A percentile compares a stretch with the other conserved stretches of the same genome.
Conservation (phyloP, 2,113 vertebrate genomes). For the Hipposideros armiger region DNA sequence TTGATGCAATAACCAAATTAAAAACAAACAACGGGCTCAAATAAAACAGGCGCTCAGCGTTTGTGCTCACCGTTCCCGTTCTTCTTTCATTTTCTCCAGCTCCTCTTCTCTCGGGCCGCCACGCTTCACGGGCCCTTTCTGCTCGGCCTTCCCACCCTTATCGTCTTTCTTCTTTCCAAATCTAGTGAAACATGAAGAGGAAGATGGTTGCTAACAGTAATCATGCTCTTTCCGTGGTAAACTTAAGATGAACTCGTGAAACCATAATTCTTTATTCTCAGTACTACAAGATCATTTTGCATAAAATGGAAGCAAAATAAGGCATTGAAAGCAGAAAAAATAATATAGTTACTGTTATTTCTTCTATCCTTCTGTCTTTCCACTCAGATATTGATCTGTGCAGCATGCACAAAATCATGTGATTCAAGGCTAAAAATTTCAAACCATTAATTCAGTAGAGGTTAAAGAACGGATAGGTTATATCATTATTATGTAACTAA, state of each 20-base stretch:
- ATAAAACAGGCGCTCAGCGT: not conserved
- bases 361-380: not conserved
- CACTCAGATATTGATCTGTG: not conserved
- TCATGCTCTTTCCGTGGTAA: not conserved
- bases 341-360: not conserved
- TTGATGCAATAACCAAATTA: not conserved
- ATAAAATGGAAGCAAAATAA: constrained; percentile 40
- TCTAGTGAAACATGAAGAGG: constrained; percentile 85
- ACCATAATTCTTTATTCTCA: not conserved
- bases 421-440: not conserved
- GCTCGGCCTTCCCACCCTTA: constrained; percentile 91
- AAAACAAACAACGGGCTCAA: not conserved
- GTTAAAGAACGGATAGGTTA: constrained; percentile 18
- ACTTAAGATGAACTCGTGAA: not conserved
- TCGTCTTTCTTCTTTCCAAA: constrained; percentile 98
- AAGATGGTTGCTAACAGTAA: constrained; percentile 7
- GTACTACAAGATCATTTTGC: not conserved
- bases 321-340: constrained; percentile 14
- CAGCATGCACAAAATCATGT: not conserved
- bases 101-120: constrained; percentile 91
- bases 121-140: constrained; percentile 88
- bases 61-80: constrained; percentile 88
- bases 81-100: constrained; percentile 93
- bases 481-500: not conserved
- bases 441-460: constrained; percentile 18